Conservation (phyloP, 35 echinoderm and acorn worm species). For the Amphiura filiformis region DNA sequence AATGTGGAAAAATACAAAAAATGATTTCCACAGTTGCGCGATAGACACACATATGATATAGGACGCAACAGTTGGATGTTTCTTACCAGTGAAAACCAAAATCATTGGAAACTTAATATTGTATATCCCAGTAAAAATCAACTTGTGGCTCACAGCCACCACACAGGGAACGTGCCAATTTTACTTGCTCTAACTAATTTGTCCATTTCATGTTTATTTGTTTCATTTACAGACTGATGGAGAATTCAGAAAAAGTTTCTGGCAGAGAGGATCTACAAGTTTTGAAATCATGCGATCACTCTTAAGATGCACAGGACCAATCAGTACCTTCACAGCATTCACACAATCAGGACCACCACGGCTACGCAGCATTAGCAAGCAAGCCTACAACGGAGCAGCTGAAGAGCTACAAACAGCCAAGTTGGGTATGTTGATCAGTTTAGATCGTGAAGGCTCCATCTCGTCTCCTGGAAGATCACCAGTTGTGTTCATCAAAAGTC, state of each 20-base stretch:
- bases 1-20: too few species aligned
- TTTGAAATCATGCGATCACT: neutral
- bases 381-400: neutral
- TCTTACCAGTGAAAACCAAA: too few species aligned
- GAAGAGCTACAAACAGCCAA: neutral
- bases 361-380: neutral
- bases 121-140: too few species aligned
- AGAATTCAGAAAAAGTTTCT: neutral
- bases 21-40: too few species aligned
- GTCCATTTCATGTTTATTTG: too few species aligned
- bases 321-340: neutral
- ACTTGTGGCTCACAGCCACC: too few species aligned
- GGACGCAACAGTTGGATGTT: too few species aligned
- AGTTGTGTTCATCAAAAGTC: neutral
- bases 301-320: neutral
- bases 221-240: neutral
- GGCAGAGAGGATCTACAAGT: neutral
- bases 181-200: too few species aligned
- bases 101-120: too few species aligned
- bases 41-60: too few species aligned
- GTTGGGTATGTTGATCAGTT: neutral
- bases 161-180: too few species aligned
- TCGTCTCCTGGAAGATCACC: neutral
- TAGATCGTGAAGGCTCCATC: neutral
- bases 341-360: neutral